Conservation (phyloP, 2,888 invertebrate genomes). For the Ochlodes sylvanus region DNA sequence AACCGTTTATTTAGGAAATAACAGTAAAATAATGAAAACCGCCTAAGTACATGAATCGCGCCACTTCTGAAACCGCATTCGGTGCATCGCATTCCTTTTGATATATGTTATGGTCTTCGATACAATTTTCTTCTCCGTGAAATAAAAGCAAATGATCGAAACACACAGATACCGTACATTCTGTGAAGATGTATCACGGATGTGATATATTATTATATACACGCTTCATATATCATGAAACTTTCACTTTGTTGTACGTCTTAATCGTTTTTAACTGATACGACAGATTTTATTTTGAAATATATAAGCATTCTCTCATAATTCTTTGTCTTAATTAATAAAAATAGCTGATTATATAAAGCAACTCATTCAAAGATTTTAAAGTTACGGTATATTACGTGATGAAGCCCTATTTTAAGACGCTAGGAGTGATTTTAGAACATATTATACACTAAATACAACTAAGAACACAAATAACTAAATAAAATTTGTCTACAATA, state of each 20-base stretch:
- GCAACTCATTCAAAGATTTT: no score
- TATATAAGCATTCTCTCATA: no score
- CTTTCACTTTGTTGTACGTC: neutral
- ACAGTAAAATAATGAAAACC: conserved; percentile 24
- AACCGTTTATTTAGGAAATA: no score
- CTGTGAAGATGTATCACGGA: conserved; percentile 20
- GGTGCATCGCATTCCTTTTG: conserved; percentile 57
- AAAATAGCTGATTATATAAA: no score
- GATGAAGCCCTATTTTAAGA: no score
- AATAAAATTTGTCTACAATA: no score
- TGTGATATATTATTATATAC: conserved; percentile 13
- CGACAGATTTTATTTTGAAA: no score
- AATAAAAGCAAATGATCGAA: conserved; percentile 39
- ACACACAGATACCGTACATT: conserved; percentile 20
- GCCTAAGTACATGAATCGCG: conserved; percentile 33
- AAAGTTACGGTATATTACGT: no score
- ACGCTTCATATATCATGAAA: conserved; percentile 12
- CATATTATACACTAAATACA: no score
- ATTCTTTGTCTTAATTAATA: no score
- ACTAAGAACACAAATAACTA: no score
- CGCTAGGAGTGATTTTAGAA: no score
- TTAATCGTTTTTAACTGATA: neutral
- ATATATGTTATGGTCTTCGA: conserved; percentile 56
- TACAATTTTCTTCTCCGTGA: conserved; percentile 42
- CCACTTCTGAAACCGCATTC: conserved; percentile 40